phyloP scores from a whole-genome alignment of 2,797 vertebrate genomes.

The Sciurus vulgaris region DNA sequence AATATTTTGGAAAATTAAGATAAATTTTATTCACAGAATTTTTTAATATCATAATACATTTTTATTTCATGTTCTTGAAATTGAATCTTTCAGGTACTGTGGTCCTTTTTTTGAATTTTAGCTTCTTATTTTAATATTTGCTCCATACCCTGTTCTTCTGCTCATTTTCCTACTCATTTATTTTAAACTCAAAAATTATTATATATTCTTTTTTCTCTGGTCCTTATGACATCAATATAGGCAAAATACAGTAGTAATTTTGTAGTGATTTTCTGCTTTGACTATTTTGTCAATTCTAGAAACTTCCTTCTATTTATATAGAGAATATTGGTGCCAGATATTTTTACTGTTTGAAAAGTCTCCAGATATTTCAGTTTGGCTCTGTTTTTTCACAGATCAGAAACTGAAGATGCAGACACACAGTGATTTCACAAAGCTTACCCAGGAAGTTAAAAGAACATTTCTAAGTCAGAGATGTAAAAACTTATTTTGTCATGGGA shows the following conservation, averaged over 20 bases:
- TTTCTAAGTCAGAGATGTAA: neutral
- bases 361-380: neutral
- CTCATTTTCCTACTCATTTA: no score
- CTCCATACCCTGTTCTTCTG: no score
- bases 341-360: neutral
- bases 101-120: no score
- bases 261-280: neutral
- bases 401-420: neutral
- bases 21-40: neutral
- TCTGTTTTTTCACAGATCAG: neutral
- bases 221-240: neutral
- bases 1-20: constrained; percentile 26
- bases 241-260: neutral
- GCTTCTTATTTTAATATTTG: no score
- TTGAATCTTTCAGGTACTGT: no score
- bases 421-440: neutral
- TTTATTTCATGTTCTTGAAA: no score
- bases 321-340: neutral
- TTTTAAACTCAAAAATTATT: neutral
- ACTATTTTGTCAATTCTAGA: neutral
- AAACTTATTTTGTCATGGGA: neutral
- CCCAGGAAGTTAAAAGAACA: neutral
- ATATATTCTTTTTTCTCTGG: neutral
- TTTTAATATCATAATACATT: no score
- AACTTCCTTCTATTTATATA: neutral